phyloP scores from a whole-genome alignment of 1,140 invertebrate species.

The Aphis craccivora region DNA sequence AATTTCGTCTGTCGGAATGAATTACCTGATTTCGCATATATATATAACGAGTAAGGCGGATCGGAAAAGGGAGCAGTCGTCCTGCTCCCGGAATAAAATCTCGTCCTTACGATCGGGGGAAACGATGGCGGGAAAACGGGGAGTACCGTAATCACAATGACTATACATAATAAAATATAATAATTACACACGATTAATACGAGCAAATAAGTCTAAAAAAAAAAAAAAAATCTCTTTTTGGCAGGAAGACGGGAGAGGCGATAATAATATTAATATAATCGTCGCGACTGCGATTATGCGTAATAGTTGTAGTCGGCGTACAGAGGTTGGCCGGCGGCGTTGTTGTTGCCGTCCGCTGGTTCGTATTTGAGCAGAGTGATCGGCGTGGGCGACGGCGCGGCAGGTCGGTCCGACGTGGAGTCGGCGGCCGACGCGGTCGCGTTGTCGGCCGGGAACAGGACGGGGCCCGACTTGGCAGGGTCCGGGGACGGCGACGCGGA shows the following conservation, averaged over 20 bases:
- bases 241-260: neutral
- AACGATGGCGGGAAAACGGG: neutral
- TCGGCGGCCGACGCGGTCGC: slow-evolving; percentile 32
- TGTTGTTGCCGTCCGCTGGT: slow-evolving; percentile 9
- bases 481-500: neutral
- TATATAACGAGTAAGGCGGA: neutral
- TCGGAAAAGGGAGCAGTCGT: neutral
- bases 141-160: neutral
- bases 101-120: neutral
- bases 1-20: neutral
- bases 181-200: neutral
- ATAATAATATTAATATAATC: neutral
- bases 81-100: neutral
- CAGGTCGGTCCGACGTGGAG: neutral
- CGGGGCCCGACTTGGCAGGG: slow-evolving; percentile 58
- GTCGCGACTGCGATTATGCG: neutral
- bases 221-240: neutral
- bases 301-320: slow-evolving; percentile 50
- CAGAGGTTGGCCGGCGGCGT: neutral
- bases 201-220: neutral
- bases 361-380: slow-evolving; percentile 37
- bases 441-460: slow-evolving; percentile 60
- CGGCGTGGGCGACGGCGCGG: slow-evolving; percentile 22
- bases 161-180: too few relatives aligned
- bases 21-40: neutral